A percentile compares a stretch with the other conserved stretches of the same genome.
These are phyloP conservation scores for Callopanchax toddi DNA, from an alignment of 2,113 vertebrate species.

Conservation along the genomic window DNA sequence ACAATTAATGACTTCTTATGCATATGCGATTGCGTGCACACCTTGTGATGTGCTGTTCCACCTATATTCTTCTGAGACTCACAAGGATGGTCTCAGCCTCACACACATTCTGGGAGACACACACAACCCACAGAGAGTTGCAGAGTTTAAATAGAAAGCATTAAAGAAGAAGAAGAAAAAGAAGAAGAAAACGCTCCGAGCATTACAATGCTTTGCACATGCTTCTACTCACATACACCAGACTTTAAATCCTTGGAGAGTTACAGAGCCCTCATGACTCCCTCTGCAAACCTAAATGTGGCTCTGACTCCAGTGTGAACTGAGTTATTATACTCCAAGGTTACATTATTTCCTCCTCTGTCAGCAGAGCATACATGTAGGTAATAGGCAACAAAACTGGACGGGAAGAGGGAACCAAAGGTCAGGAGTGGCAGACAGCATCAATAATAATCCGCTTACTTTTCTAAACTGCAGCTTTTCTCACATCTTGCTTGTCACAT, in stretches of 20 bases:
- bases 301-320: constrained; percentile 15
- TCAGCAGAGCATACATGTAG: not conserved
- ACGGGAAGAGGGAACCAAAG: not conserved
- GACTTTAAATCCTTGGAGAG: constrained; percentile 33
- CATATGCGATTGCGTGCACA: constrained; percentile 3
- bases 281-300: constrained; percentile 24
- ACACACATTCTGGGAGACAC: constrained; percentile 27
- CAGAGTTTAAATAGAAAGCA: constrained; percentile 43
- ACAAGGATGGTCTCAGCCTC: constrained; percentile 27
- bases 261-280: constrained; percentile 10
- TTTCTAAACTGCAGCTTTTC: not conserved
- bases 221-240: constrained; percentile 27
- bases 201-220: constrained; percentile 24
- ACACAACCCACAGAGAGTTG: constrained; percentile 9
- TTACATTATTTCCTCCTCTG: constrained; percentile 8
- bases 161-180: constrained; percentile 6
- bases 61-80: constrained; percentile 35
- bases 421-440: constrained; percentile 2
- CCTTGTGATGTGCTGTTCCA: constrained; percentile 30
- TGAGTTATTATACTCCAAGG: constrained; percentile 9
- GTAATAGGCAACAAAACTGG: constrained; percentile 10
- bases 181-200: constrained; percentile 18
- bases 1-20: constrained; percentile 42
- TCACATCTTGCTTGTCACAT: not conserved
- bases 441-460: constrained; percentile 16